Evolutionary conservation across 2,888 invertebrate genomes (phyloP).

Genomic region (Allophyes oxyacanthae): DNA sequence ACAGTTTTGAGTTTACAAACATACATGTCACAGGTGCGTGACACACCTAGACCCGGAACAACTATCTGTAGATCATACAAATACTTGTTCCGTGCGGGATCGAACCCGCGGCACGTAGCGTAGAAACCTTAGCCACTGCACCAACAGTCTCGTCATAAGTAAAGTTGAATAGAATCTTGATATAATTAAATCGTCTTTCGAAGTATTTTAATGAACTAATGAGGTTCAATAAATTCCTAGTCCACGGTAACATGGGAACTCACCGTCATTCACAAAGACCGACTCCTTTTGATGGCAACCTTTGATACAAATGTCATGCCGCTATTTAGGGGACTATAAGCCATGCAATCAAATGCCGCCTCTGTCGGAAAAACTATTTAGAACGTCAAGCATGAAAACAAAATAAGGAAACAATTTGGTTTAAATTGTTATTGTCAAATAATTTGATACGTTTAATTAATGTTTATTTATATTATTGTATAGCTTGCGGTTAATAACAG

Average conservation of each 20-base stretch:
- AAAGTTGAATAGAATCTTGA: not conserved
- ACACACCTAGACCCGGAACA: too few species aligned
- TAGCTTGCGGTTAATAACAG: too few species aligned
- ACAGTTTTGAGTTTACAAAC: too few species aligned
- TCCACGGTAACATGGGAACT: not conserved
- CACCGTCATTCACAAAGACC: slow-evolving; percentile 33
- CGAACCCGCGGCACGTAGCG: too few species aligned
- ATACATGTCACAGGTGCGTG: too few species aligned
- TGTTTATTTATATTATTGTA: not conserved
- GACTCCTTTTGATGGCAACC: slow-evolving; percentile 41
- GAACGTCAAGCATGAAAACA: slow-evolving; percentile 8
- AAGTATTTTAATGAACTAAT: too few species aligned
- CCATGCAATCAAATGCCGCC: slow-evolving; percentile 28
- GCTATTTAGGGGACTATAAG: slow-evolving; percentile 54
- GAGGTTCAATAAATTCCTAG: too few species aligned
- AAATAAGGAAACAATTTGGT: slow-evolving; percentile 11
- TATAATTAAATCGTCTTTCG: too few species aligned
- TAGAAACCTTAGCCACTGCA: too few species aligned
- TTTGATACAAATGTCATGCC: slow-evolving; percentile 61
- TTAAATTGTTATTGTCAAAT: slow-evolving; percentile 2
- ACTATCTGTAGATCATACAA: too few species aligned
- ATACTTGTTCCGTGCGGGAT: too few species aligned
- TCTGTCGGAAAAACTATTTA: slow-evolving; percentile 14
- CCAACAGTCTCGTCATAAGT: too few species aligned
- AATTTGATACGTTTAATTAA: not conserved